Conservation (phyloP, 2,797 vertebrate genomes). For the Catharus ustulatus region DNA sequence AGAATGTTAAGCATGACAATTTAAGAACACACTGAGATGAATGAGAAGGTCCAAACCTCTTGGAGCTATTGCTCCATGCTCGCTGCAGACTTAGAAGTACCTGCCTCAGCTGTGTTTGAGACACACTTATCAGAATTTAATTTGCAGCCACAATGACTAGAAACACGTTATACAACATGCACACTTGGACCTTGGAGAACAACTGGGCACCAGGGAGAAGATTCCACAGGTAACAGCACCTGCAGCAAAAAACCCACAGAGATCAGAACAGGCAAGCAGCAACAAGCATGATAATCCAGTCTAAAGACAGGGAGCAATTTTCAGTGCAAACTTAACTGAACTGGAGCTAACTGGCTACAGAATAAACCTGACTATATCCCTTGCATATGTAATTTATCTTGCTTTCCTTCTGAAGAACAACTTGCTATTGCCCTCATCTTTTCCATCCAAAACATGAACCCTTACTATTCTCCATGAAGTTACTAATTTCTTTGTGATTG, state of each 20-base stretch:
- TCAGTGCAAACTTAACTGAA: neutral
- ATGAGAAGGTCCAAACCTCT: neutral
- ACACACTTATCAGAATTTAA: slow-evolving; percentile 5
- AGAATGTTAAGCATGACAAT: slow-evolving; percentile 23
- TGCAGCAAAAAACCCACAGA: neutral
- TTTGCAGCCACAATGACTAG: neutral
- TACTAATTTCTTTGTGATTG: neutral
- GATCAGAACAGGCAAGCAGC: neutral
- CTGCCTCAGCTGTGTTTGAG: neutral
- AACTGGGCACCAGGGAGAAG: neutral
- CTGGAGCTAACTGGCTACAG: neutral
- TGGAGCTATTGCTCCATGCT: slow-evolving; percentile 15
- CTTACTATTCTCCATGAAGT: neutral
- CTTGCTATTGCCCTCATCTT: neutral
- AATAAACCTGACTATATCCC: neutral
- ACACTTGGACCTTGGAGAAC: neutral
- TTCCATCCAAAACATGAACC: neutral
- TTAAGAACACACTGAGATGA: slow-evolving; percentile 28
- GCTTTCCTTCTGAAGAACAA: neutral
- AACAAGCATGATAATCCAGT: neutral
- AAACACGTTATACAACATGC: neutral
- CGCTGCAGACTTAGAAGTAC: neutral
- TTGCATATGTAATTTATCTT: neutral
- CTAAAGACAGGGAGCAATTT: neutral
- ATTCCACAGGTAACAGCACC: neutral